These are phyloP conservation scores for Hylyphantes graminicola DNA, from an alignment of 1,140 invertebrate species.

Conservation along the genomic window DNA sequence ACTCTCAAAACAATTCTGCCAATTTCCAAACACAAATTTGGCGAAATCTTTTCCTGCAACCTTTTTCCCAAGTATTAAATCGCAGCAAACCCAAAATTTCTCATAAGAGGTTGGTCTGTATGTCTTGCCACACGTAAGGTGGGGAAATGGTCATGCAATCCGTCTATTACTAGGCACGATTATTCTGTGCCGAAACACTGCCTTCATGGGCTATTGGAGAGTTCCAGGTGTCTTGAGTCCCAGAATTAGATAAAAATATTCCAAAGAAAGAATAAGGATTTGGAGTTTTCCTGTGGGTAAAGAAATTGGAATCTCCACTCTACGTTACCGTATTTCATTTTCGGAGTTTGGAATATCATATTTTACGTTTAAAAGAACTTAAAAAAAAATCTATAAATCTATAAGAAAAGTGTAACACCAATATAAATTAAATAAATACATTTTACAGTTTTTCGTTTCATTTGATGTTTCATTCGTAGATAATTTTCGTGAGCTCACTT, in stretches of 20 bases:
- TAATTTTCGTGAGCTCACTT: too few relatives aligned
- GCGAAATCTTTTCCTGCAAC: too few relatives aligned
- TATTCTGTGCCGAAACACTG: slow-evolving; percentile 23
- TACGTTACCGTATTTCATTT: too few relatives aligned
- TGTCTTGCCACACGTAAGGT: slow-evolving; percentile 39
- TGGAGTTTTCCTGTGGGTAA: slow-evolving; percentile 24
- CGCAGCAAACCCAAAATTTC: slow-evolving; percentile 12
- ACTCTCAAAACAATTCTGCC: too few relatives aligned
- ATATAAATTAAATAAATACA: too few relatives aligned
- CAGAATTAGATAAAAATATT: background rate
- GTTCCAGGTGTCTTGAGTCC: slow-evolving; percentile 7
- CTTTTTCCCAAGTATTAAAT: background rate
- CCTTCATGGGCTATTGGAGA: slow-evolving; percentile 21
- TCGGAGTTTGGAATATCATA: too few relatives aligned
- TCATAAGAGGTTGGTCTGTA: slow-evolving; percentile 13
- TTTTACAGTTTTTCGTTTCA: too few relatives aligned
- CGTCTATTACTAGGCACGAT: slow-evolving; percentile 31
- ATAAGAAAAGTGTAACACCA: too few relatives aligned
- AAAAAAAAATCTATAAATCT: too few relatives aligned
- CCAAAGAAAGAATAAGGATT: background rate
- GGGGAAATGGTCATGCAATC: slow-evolving; percentile 39
- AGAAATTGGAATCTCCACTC: background rate
- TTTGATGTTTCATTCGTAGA: too few relatives aligned
- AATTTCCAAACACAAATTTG: too few relatives aligned
- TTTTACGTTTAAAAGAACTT: too few relatives aligned